Percentiles rank a stretch among this genome's conserved stretches.
phyloP scores from a whole-genome alignment of 2,888 invertebrate genomes.

The Ophonus ardosiacus region DNA sequence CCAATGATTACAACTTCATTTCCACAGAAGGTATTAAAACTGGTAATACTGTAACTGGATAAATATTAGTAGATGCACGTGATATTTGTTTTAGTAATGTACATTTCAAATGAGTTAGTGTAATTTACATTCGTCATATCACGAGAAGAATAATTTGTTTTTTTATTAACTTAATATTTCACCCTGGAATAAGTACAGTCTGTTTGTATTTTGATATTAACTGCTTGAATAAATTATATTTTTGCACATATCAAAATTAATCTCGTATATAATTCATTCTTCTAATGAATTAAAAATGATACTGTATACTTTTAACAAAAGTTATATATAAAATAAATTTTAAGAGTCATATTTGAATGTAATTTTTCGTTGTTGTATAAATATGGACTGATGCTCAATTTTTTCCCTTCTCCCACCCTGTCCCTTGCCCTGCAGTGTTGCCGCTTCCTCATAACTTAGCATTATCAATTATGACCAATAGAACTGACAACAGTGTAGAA shows the following conservation, averaged over 20 bases:
- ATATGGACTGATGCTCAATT: too few relatives aligned
- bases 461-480: too few relatives aligned
- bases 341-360: not conserved
- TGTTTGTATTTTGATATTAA: not conserved
- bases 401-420: too few relatives aligned
- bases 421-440: too few relatives aligned
- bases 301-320: not conserved
- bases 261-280: not conserved
- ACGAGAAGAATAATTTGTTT: slow-evolving; percentile 40
- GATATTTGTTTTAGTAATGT: slow-evolving; percentile 42
- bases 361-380: not conserved
- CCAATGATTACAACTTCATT: slow-evolving; percentile 55
- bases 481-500: too few relatives aligned
- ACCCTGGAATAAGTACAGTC: not conserved
- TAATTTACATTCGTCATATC: slow-evolving; percentile 48
- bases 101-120: slow-evolving; percentile 48
- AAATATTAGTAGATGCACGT: slow-evolving; percentile 51
- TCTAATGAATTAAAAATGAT: not conserved
- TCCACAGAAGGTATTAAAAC: slow-evolving; percentile 51
- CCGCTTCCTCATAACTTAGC: too few relatives aligned
- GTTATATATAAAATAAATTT: not conserved
- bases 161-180: slow-evolving; percentile 21
- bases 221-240: not conserved
- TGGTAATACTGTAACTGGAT: slow-evolving; percentile 48
- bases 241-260: slow-evolving; percentile 7